phyloP scores from a whole-genome alignment of 1,140 invertebrate species.

The Pectinophora gossypiella region DNA sequence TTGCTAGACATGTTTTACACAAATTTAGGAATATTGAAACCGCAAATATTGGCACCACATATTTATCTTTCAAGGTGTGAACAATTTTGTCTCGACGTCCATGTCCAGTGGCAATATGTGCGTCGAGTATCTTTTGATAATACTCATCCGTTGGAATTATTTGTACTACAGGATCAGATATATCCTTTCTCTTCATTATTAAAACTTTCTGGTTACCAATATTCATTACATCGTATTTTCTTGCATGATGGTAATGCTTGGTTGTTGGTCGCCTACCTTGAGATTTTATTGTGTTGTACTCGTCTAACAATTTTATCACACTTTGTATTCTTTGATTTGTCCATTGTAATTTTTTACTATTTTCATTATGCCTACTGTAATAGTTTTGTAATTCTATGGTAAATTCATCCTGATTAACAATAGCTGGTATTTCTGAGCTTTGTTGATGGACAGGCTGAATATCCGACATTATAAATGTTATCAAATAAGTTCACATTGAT shows the following conservation, averaged over 20 bases:
- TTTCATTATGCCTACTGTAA: constrained; percentile 14
- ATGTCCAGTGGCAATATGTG: not conserved
- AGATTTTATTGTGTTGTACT: constrained; percentile 9
- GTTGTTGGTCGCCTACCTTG: constrained; percentile 9
- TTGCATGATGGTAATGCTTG: constrained; percentile 19
- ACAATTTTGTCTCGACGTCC: constrained; percentile 10
- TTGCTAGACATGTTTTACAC: constrained; percentile 16
- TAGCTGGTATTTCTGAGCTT: not conserved
- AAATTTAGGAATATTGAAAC: constrained; percentile 16
- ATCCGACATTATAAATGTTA: not conserved
- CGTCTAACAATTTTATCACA: constrained; percentile 17
- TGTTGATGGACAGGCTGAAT: not conserved
- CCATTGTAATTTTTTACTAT: constrained; percentile 19
- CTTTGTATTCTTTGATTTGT: constrained; percentile 11
- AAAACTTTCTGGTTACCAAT: not conserved
- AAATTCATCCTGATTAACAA: constrained; percentile 17
- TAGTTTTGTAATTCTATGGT: constrained; percentile 15
- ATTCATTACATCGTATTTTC: not conserved
- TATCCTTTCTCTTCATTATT: not conserved
- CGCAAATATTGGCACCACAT: constrained; percentile 14
- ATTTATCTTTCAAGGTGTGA: constrained; percentile 17
- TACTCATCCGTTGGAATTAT: not conserved
- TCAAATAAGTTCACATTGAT: not conserved
- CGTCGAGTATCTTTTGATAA: not conserved
- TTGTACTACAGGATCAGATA: not conserved